Evolutionary conservation across 2,888 invertebrate genomes (phyloP).

Genomic region (Aquatica leii): DNA sequence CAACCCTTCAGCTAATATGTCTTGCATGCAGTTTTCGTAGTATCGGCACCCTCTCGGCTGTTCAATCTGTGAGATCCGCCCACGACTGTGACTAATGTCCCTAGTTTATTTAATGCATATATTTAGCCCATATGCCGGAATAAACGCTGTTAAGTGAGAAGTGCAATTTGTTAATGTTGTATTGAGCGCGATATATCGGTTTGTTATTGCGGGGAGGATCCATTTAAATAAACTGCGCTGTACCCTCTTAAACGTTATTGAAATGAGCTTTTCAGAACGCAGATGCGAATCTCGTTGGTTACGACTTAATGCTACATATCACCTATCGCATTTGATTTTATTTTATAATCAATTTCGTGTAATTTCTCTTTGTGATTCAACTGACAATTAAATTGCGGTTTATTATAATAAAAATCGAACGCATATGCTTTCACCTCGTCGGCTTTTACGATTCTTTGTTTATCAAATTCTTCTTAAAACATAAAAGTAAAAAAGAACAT

Average conservation of each 20-base stretch:
- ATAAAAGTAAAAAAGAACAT: no score
- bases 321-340: constrained; percentile 50
- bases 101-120: constrained; percentile 58
- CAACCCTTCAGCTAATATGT: constrained; percentile 51
- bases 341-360: constrained; percentile 38
- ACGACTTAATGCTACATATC: constrained; percentile 52
- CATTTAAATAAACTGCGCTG: constrained; percentile 50
- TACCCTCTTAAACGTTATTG: constrained; percentile 49
- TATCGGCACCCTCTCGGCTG: constrained; percentile 37
- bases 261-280: constrained; percentile 49
- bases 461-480: no score
- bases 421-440: no score
- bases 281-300: constrained; percentile 53
- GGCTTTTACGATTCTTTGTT: no score
- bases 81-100: constrained; percentile 56
- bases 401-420: neutral
- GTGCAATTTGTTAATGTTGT: constrained; percentile 59
- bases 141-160: constrained; percentile 57
- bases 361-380: neutral
- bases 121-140: constrained; percentile 60
- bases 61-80: constrained; percentile 51
- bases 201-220: constrained; percentile 57
- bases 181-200: constrained; percentile 54
- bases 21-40: constrained; percentile 45
- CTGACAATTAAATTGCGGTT: neutral